A percentile compares a stretch with the other conserved stretches of the same genome.
Evolutionary conservation across 2,113 vertebrate genomes (phyloP).

Genomic region (Chelonoidis abingdonii): DNA sequence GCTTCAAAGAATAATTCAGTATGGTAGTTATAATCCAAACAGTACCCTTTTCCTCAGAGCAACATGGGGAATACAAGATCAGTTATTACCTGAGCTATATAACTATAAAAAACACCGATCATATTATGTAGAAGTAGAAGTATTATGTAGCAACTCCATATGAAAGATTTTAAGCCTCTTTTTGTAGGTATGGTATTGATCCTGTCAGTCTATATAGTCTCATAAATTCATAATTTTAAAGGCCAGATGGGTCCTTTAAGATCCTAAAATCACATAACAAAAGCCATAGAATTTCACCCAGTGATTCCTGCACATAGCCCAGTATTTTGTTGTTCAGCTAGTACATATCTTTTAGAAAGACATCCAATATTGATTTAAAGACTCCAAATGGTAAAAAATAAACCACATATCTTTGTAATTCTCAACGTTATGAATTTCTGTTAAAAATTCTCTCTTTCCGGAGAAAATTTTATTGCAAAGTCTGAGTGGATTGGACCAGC

Average conservation of each 20-base stretch:
- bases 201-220: not conserved
- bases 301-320: not conserved
- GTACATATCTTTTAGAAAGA: not conserved
- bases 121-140: not conserved
- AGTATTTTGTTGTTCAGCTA: not conserved
- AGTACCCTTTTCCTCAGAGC: accelerated
- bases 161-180: not conserved
- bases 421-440: not conserved
- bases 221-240: conserved; percentile 17
- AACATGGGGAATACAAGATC: not conserved
- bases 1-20: not conserved
- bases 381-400: not conserved
- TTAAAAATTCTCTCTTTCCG: not conserved
- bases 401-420: not conserved
- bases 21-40: not conserved
- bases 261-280: conserved; percentile 4
- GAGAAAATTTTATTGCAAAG: not conserved
- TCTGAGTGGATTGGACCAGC: not conserved
- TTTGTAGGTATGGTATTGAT: not conserved
- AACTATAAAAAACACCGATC: not conserved
- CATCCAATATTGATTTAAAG: not conserved
- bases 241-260: not conserved
- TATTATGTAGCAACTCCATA: not conserved
- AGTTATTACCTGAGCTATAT: not conserved
- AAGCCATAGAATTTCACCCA: conserved; percentile 7